Percentiles rank a stretch among this genome's conserved stretches.
Evolutionary conservation across 1,140 invertebrate genomes (phyloP).

Genomic region (Grapholita molesta): DNA sequence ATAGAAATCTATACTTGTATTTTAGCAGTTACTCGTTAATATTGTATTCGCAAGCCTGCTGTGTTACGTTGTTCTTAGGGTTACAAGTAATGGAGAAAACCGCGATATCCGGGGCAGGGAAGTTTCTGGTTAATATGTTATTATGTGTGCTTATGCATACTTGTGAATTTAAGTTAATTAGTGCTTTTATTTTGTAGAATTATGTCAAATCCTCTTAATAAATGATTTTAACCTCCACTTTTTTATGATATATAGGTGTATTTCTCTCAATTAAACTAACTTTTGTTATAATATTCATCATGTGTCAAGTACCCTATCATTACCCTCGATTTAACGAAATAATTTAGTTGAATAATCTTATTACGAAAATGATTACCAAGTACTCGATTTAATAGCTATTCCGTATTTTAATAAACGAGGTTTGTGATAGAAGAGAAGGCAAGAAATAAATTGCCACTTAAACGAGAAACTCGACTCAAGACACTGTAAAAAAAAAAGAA

Average conservation of each 20-base stretch:
- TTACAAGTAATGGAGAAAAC: background rate
- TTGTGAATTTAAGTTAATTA: background rate
- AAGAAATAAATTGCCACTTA: constrained; percentile 17
- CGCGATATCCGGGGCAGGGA: background rate
- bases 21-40: background rate
- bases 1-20: background rate
- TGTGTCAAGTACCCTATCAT: no score
- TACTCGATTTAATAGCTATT: background rate
- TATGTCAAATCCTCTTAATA: no score
- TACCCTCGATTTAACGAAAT: no score
- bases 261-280: no score
- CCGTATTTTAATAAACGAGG: background rate
- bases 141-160: background rate
- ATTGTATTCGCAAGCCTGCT: background rate
- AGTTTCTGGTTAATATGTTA: background rate
- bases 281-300: no score
- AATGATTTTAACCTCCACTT: no score
- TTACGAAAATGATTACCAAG: background rate
- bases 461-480: constrained; percentile 12
- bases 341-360: background rate
- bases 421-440: constrained; percentile 8
- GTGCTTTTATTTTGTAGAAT: no score
- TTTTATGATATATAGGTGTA: no score
- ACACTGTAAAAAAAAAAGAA: background rate
- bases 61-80: background rate